Evolutionary conservation across 2,113 vertebrate genomes (phyloP).

Genomic region (Myiopsitta monachus): DNA sequence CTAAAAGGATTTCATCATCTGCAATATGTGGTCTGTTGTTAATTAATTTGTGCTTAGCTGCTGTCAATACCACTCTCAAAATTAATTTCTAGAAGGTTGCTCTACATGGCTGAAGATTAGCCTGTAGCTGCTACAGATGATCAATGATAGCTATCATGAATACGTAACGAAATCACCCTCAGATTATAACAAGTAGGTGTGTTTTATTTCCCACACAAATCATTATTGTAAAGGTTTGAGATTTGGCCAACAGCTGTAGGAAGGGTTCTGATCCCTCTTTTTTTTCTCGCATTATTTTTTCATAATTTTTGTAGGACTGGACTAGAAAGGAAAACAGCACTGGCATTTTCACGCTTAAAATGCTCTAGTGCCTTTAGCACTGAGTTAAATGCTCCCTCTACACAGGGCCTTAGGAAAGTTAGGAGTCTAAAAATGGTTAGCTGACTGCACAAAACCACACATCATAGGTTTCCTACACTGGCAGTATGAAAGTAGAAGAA

Average conservation of each 20-base stretch:
- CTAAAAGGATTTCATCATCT: not conserved
- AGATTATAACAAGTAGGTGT: not conserved
- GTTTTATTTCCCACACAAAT: not conserved
- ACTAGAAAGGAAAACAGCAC: not conserved
- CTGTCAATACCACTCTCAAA: not conserved
- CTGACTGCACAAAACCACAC: not conserved
- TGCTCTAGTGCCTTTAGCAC: not conserved
- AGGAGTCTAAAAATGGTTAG: not conserved
- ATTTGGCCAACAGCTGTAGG: not conserved
- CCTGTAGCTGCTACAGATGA: not conserved
- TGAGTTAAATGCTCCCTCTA: not conserved
- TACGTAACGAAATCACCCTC: not conserved
- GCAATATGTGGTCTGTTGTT: not conserved
- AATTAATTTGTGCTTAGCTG: conserved; percentile 11
- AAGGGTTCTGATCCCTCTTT: not conserved
- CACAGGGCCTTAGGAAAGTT: not conserved
- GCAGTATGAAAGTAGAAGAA: not conserved
- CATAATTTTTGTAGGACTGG: not conserved
- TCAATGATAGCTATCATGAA: not conserved
- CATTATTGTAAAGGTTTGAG: not conserved
- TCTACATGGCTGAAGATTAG: not conserved
- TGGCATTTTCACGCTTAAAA: not conserved
- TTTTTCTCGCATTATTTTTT: not conserved
- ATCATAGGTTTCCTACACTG: not conserved
- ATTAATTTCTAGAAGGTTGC: not conserved